Evolutionary conservation across 2,888 invertebrate species (phyloP).

Genomic region (Chrysomela aeneicollis): DNA sequence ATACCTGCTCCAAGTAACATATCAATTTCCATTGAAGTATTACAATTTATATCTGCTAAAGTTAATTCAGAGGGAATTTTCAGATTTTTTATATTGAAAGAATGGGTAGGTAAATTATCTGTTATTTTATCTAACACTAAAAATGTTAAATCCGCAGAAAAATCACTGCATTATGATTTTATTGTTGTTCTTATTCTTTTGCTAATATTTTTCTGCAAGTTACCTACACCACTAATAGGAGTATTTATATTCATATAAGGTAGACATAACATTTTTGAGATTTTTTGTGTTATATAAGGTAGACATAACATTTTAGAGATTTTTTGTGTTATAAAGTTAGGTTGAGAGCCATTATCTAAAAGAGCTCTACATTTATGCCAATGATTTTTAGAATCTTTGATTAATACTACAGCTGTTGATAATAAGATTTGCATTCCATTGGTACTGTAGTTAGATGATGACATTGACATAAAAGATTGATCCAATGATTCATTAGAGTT

Average conservation of each 20-base stretch:
- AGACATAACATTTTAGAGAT: too few species aligned
- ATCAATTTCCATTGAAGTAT: constrained; percentile 7
- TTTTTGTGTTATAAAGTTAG: too few species aligned
- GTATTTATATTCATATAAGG: constrained; percentile 2
- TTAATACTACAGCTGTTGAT: constrained; percentile 9
- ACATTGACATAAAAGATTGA: too few species aligned
- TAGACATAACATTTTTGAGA: neutral
- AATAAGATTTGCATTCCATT: constrained; percentile 5
- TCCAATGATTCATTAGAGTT: too few species aligned
- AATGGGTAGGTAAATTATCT: neutral
- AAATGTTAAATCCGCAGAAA: neutral
- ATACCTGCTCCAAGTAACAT: neutral
- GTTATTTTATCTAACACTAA: constrained; percentile 14
- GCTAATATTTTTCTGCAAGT: too few species aligned
- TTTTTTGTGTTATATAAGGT: too few species aligned
- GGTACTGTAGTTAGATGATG: too few species aligned
- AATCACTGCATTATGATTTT: constrained; percentile 3
- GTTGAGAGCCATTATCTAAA: constrained; percentile 16
- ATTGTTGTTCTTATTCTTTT: too few species aligned
- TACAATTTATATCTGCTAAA: constrained; percentile 7
- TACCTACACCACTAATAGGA: constrained; percentile 16
- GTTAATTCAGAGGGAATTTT: neutral
- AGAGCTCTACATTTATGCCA: constrained; percentile 5
- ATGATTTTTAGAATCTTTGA: neutral
- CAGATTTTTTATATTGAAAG: neutral